phyloP scores from a whole-genome alignment of 2,113 vertebrate species.

The Lagenorhynchus albirostris region DNA sequence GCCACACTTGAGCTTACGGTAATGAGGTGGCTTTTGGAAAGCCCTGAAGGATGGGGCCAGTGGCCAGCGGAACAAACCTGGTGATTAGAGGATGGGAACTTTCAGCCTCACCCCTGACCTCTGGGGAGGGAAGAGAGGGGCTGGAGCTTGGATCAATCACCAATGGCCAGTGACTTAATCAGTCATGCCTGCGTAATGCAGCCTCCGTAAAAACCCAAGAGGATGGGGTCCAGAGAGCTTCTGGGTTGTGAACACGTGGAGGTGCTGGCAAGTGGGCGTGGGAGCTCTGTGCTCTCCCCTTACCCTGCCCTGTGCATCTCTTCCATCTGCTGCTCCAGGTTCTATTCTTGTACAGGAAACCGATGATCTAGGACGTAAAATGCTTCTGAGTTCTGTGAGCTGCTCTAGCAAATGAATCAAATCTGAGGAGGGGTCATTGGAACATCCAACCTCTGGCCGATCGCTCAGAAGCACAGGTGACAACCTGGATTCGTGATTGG shows the following conservation, averaged over 20 bases:
- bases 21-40: background rate
- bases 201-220: too few relatives aligned
- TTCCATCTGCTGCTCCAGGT: background rate
- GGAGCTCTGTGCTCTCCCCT: too few relatives aligned
- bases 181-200: rapidly evolving
- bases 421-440: background rate
- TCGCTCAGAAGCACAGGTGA: background rate
- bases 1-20: background rate
- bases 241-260: rapidly evolving
- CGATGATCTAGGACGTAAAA: background rate
- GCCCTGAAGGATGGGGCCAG: too few relatives aligned
- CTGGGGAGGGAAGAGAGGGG: background rate
- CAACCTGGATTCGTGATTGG: rapidly evolving
- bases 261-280: background rate
- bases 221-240: background rate
- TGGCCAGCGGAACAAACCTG: too few relatives aligned
- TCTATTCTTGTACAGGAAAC: background rate
- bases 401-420: rapidly evolving
- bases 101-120: background rate
- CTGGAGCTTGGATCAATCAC: background rate
- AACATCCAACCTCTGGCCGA: background rate
- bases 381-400: background rate
- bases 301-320: rapidly evolving
- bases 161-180: background rate
- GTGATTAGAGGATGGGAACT: background rate